Conservation (phyloP, 1,140 invertebrate genomes). For the Bradynema listronoti region DNA sequence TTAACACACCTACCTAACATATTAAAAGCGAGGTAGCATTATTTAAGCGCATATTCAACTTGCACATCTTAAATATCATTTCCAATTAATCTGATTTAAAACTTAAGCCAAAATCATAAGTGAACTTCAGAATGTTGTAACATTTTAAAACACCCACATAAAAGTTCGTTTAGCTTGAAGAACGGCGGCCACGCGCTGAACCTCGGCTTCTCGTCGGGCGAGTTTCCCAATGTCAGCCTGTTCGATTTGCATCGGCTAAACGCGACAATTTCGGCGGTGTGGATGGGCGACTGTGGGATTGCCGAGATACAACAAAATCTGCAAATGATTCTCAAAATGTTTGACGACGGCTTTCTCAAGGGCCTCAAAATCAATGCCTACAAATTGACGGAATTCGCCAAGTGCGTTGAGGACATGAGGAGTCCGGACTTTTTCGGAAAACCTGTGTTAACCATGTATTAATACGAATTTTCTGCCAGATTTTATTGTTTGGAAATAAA, state of each 20-base stretch:
- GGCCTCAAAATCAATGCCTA: conserved; percentile 28
- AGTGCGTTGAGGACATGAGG: conserved; percentile 28
- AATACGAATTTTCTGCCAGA: not conserved
- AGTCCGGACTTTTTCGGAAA: conserved; percentile 24
- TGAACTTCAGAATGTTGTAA: not conserved
- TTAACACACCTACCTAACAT: too few relatives aligned
- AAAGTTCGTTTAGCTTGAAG: conserved; percentile 27
- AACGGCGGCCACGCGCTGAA: conserved; percentile 27
- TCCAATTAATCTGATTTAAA: too few relatives aligned
- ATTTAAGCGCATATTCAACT: too few relatives aligned
- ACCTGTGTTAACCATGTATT: conserved; percentile 29
- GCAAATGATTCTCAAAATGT: conserved; percentile 26
- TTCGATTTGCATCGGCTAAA: conserved; percentile 34
- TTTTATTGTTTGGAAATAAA: not conserved
- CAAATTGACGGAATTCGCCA: conserved; percentile 24
- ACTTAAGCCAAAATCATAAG: too few relatives aligned
- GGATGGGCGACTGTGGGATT: conserved; percentile 19
- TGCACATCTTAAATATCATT: too few relatives aligned
- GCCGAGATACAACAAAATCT: conserved; percentile 26
- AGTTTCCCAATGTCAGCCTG: conserved; percentile 22
- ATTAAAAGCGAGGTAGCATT: too few relatives aligned
- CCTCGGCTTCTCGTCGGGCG: conserved; percentile 32
- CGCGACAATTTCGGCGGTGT: conserved; percentile 29
- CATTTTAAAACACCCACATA: not conserved
- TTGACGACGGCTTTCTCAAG: conserved; percentile 29